Evolutionary conservation across 1,140 invertebrate genomes (phyloP).

Genomic region (Drosophila mojavensis): DNA sequence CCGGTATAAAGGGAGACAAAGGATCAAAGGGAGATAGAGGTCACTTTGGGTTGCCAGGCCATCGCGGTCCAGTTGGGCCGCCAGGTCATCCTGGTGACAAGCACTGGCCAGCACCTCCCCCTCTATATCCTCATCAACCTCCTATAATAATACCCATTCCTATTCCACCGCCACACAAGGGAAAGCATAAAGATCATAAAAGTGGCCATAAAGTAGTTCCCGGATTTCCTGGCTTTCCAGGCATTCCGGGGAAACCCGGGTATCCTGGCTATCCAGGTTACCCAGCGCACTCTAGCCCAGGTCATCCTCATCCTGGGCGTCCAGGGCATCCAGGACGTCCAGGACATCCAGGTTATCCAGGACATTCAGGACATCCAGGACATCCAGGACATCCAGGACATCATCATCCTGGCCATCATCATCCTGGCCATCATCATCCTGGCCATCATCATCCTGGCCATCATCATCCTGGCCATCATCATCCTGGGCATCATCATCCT

Average conservation of each 20-base stretch:
- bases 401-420: constrained; percentile 87
- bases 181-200: constrained; percentile 23
- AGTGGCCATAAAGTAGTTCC: constrained; percentile 83
- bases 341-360: not conserved
- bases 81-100: constrained; percentile 87
- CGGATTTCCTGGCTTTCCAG: constrained; percentile 87
- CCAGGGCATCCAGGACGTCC: not conserved
- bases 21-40: constrained; percentile 86
- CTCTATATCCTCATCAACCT: constrained; percentile 24
- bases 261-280: constrained; percentile 88
- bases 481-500: constrained; percentile 85
- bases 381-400: constrained; percentile 87
- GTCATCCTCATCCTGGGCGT: not conserved
- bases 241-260: constrained; percentile 85
- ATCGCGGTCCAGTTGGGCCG: constrained; percentile 85
- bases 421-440: constrained; percentile 85
- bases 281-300: not conserved
- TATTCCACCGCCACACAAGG: constrained; percentile 20
- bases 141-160: constrained; percentile 38
- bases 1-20: constrained; percentile 87
- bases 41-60: constrained; percentile 86
- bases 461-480: constrained; percentile 81
- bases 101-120: constrained; percentile 19
- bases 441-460: constrained; percentile 86
- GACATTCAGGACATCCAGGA: not conserved